Conservation (phyloP, 1,140 invertebrate genomes). For the Drosophila pachea region DNA sequence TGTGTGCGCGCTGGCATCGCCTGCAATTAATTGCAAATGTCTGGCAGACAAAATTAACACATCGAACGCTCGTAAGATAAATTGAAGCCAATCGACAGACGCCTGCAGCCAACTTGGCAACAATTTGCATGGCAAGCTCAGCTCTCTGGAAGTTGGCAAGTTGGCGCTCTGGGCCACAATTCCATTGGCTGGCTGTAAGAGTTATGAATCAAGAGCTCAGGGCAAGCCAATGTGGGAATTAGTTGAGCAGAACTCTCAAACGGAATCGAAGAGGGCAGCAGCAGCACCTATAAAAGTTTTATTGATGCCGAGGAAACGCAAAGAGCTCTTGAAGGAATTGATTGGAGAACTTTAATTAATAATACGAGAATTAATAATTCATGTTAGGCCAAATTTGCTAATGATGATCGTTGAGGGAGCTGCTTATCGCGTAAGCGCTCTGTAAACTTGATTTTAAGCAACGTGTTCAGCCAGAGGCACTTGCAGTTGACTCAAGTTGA, state of each 20-base stretch:
- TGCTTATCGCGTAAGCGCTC: too few species aligned
- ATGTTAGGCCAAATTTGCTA: too few species aligned
- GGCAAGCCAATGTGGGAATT: too few species aligned
- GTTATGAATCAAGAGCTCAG: conserved; percentile 25
- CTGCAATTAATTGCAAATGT: conserved; percentile 64
- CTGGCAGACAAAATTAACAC: conserved; percentile 63
- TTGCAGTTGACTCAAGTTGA: neutral
- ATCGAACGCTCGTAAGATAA: conserved; percentile 30
- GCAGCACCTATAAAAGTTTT: too few species aligned
- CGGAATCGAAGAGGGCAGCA: too few species aligned
- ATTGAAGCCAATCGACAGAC: conserved; percentile 36
- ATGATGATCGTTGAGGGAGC: too few species aligned
- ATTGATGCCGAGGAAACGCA: too few species aligned
- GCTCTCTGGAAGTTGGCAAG: conserved; percentile 37
- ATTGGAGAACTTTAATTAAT: too few species aligned
- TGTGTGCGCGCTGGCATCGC: conserved; percentile 32
- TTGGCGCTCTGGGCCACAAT: conserved; percentile 17
- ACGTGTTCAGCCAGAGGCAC: neutral
- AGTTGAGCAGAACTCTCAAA: too few species aligned
- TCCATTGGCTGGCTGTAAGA: conserved; percentile 17
- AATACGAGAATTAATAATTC: too few species aligned
- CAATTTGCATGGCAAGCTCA: conserved; percentile 10
- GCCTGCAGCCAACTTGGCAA: conserved; percentile 5
- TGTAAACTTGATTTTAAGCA: neutral
- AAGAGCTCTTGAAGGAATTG: too few species aligned